phyloP scores from a whole-genome alignment of 92 coral and sea anemone genomes.

The Epizoanthus illoricatus region DNA sequence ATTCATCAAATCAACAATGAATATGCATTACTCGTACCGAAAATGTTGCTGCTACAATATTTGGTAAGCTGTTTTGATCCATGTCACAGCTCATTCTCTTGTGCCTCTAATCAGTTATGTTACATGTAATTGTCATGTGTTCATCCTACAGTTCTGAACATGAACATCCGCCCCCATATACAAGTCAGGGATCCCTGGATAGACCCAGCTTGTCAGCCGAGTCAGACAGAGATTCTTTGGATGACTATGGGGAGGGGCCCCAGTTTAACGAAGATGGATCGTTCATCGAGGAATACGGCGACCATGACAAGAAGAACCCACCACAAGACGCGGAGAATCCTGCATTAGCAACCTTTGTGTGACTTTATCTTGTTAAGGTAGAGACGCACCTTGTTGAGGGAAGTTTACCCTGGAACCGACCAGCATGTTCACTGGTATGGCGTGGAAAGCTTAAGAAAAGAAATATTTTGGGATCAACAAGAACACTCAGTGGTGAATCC shows the following conservation, averaged over 20 bases:
- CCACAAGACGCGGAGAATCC: slow-evolving; percentile 58
- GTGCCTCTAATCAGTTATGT: too few relatives aligned
- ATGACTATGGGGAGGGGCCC: slow-evolving; percentile 78
- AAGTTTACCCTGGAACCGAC: too few relatives aligned
- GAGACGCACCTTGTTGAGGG: too few relatives aligned
- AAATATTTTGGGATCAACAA: too few relatives aligned
- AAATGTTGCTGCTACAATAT: too few relatives aligned
- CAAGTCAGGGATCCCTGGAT: slow-evolving; percentile 58
- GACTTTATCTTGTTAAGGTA: background rate
- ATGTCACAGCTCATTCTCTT: too few relatives aligned
- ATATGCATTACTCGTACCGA: too few relatives aligned
- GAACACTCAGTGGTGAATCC: too few relatives aligned
- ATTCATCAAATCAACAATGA: too few relatives aligned
- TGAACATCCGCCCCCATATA: slow-evolving; percentile 74
- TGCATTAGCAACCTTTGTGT: slow-evolving; percentile 75
- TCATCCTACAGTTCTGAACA: background rate
- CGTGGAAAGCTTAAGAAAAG: too few relatives aligned
- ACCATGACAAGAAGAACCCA: slow-evolving; percentile 55
- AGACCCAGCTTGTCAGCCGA: slow-evolving; percentile 46
- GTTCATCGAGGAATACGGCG: slow-evolving; percentile 69
- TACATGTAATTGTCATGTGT: background rate
- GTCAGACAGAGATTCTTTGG: slow-evolving; percentile 73
- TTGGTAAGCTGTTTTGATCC: too few relatives aligned
- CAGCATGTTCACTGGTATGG: too few relatives aligned
- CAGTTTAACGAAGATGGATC: slow-evolving; percentile 76